A percentile compares a stretch with the other conserved stretches of the same genome.
Evolutionary conservation across 2,113 vertebrate genomes (phyloP).

Genomic region (Canis aureus): DNA sequence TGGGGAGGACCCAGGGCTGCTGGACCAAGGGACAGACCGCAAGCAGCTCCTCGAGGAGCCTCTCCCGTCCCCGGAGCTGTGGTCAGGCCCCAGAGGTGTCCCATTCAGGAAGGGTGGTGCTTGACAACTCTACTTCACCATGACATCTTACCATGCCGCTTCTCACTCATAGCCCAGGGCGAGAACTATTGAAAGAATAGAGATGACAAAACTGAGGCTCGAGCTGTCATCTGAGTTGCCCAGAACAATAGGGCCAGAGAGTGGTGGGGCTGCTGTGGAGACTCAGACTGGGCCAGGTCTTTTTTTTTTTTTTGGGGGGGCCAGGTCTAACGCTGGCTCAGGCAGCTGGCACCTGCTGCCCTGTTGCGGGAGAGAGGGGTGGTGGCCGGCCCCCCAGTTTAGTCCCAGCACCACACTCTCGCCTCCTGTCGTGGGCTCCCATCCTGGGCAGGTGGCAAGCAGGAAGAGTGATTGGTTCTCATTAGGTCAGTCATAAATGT

Average conservation of each 20-base stretch:
- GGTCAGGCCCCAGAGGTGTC: background rate
- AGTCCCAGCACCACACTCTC: background rate
- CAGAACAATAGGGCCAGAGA: background rate
- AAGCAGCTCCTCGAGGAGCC: background rate
- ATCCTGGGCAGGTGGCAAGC: background rate
- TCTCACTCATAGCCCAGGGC: background rate
- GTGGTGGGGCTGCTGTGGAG: background rate
- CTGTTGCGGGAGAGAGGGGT: background rate
- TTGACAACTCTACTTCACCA: background rate
- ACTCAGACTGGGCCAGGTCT: too few species aligned
- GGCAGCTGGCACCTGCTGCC: background rate
- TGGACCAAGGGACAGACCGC: too few species aligned
- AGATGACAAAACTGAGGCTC: background rate
- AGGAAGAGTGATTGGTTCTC: background rate
- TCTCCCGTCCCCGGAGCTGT: background rate
- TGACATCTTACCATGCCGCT: background rate
- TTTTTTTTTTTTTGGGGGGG: too few species aligned
- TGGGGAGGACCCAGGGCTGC: background rate
- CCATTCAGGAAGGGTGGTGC: accelerated
- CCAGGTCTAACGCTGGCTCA: background rate
- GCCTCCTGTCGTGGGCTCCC: background rate
- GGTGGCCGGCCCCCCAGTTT: background rate
- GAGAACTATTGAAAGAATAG: too few species aligned
- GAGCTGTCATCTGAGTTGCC: background rate
- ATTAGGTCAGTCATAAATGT: background rate